Evolutionary conservation across 2,888 invertebrate genomes (phyloP), one percentile per base, ranked within the genome.

Genomic region (Neoscelio sp.): DNA sequence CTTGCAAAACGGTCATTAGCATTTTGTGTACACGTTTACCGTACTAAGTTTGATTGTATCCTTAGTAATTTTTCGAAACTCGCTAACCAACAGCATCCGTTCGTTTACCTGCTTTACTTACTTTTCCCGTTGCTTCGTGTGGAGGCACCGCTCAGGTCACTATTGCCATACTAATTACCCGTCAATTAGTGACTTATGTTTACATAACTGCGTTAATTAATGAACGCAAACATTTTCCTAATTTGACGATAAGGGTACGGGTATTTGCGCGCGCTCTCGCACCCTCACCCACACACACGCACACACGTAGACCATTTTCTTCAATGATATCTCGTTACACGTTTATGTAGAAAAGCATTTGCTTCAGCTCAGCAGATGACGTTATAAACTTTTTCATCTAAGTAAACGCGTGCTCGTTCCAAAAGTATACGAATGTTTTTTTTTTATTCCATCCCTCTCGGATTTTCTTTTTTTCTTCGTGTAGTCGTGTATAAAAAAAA

Each of bases 121-220:
- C 67, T 50, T 65, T 62, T 60, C 52, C 60, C 75, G 50, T 64
- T 48, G 20, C 46, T 18, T 71, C 54, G 30, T 48, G 46, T 65
- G 38, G 48, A 77, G 70, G 78, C 58, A 76, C 80, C 76, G 62
- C 83, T 64, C 81, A 60, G 88, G 87, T 87, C 88, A 87, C 85
- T 86, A 82, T 85, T 86, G 84, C 85, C 82, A 82, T 83, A 86
- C 85, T 88, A 89, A 88, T 88, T 89, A 87, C 85, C 86, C 86
- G 85, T 86, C 88, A 89, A 89, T 89, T 89, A 89, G 87, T 82
- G 86, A 86, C 86, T 87, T 85, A 82, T 83, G 85, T 87, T 86
- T 86, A 84, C 86, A 87, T 85, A 85, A 87, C 85, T 82, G 85
- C 86, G 86, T 87, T 88, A 88, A 89, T 89, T 89, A 88, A 88